Base-by-base conservation (phyloP, 2,888 invertebrate genomes). In the Diploptera punctata region DNA sequence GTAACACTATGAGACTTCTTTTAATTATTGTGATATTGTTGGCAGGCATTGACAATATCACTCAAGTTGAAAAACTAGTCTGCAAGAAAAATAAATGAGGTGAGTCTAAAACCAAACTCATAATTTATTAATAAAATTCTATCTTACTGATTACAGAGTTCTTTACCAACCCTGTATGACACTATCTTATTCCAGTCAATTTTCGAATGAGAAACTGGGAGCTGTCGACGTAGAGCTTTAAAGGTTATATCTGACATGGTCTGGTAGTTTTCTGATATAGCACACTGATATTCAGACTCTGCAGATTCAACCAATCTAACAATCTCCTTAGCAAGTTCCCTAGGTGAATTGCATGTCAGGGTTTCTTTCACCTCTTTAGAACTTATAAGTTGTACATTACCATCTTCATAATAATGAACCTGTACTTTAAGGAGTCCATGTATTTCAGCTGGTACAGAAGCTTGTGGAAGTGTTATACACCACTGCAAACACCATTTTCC, bases 191-290 rank as follows among this genome's bases (percentile, higher is more conserved):
- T 95, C 99, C 99, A 99, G 88, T 99, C 99, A 81, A 99, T 97
- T 90, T 99, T 99, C 83, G 97, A 95, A 83, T 98, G 91, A 77
- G 99, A 99, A 75, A 99, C 97, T 26, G 99, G 99, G 85, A 99
- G 86, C 85, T 97, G 95, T 80, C 99, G 92, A 79, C 99, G 90
- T 82, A 99, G 89, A 76, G 99, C 98, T 86, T 99, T 99, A 86
- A 99, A 99, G 62, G 99, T 99, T 67, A 98, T 98, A 83, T 99
- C 99, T 76, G 98, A 98, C 99, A 99, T 99, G 44, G 96, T 97
- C 85, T 95, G 94, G 87, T 99, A 99, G 86, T 99, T 99, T 84
- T 99, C 98, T 70, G 94, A 93, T 80, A 94, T 94, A 73, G 95
- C 95, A 68, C 93, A 92, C 87, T 98, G 98, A 84, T 98, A 99